Evolutionary conservation across 2,888 invertebrate genomes (phyloP).

Genomic region (Pomacea canaliculata): DNA sequence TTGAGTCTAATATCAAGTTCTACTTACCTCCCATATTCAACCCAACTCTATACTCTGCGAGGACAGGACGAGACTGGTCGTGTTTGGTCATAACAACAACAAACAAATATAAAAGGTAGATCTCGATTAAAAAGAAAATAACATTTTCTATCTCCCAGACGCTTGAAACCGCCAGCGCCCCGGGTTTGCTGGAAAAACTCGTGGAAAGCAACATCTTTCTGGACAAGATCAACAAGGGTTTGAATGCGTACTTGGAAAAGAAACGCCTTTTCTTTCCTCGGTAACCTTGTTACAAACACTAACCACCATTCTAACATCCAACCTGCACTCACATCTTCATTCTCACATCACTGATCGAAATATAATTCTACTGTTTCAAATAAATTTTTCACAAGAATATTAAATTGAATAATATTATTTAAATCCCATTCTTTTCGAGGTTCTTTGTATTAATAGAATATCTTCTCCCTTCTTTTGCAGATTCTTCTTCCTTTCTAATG

Average conservation of each 20-base stretch:
- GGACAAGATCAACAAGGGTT: conserved; percentile 70
- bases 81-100: too few relatives aligned
- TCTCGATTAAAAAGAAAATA: background rate
- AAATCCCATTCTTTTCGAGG: background rate
- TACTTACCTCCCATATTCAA: too few relatives aligned
- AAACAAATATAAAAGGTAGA: background rate
- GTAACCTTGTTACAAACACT: conserved; percentile 27
- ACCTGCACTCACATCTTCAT: conserved; percentile 66
- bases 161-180: conserved; percentile 61
- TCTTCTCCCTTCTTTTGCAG: conserved; percentile 35
- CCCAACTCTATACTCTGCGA: too few relatives aligned
- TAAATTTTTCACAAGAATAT: background rate
- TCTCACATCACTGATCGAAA: conserved; percentile 52
- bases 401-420: background rate
- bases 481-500: conserved; percentile 71
- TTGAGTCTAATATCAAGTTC: too few relatives aligned
- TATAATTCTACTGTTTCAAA: too few relatives aligned
- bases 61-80: too few relatives aligned
- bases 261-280: conserved; percentile 70
- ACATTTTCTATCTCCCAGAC: conserved; percentile 47
- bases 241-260: conserved; percentile 71
- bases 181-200: conserved; percentile 67
- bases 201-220: conserved; percentile 67
- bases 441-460: conserved; percentile 2
- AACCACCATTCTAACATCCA: background rate